Evolutionary conservation across 2,888 invertebrate species (phyloP), one percentile per base, ranked within the genome.

Genomic region (Sarcophaga variegata): DNA sequence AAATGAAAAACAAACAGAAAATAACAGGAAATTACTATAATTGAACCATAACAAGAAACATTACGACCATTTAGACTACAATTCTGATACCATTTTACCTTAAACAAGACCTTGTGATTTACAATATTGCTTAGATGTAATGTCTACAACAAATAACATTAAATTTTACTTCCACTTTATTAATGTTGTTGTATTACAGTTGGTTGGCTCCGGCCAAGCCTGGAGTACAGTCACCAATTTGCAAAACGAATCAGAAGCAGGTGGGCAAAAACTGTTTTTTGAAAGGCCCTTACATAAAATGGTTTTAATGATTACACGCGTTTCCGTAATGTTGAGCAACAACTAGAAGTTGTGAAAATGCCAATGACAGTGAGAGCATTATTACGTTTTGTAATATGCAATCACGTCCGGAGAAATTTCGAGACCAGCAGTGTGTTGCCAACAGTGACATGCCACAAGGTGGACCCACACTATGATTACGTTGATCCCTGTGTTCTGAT

Each of bases 381-480:
- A 20, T 20, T 20, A 20, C 20, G 20, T 20, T 20, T 20, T 20
- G 20, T 20, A 98, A 98, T 92, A 97, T 97, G 96, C 97, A 98
- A 97, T 96, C 97, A 0, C 99, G 98, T 93, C 96, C 96, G n/a
- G 95, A 96, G 88, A 94, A 94, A 70, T 97, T 97, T 92, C 95
- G 98, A 1, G 96, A 96, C 64, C 96, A 97, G 92, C 98, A 99
- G 91, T 99, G 99, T 93, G 94, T 96, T 27, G 96, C 96, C 0
- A 98, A 96, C 94, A 96, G 98, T 94, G 95, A 95, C 90, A 96
- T 96, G 0, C 96, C 97, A 0, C 97, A 97, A 92, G 96, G 97
- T 72, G 97, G 97, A 0, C 95, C 95, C 98, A 0, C 97, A 97
- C 92, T 95, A 97, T 90, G 97, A 98, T 90, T 96, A 97, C 37